Base-by-base conservation (phyloP, 1,140 invertebrate genomes). In the Camponotus floridanus region DNA sequence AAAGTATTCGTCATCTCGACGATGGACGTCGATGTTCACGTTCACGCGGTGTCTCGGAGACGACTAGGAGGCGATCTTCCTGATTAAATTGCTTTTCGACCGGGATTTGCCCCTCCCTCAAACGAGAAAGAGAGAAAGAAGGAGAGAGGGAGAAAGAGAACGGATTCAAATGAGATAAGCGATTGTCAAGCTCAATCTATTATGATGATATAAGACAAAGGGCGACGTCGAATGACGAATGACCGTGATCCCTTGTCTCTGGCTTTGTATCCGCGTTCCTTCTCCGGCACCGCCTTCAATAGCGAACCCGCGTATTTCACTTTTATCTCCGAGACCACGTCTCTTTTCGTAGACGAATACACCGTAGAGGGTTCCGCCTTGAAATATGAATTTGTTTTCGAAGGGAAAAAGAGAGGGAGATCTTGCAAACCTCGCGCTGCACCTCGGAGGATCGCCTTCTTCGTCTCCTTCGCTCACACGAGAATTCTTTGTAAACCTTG, bases 331-430 rank as follows among this genome's bases (percentile, higher is more conserved):
- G 65, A 59, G 65, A 74, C 67, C 87, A 86, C 70, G 87, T 88
- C 86, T 91, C 86, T 90, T 70, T 81, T 51, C 62, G 73, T 64
- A 71, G 86, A 87, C 83, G 73, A 88, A 67, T 76, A 73, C 79
- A 86, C 80, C 91, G 76, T 64, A 51, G 78, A 64, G 79, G 78
- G 83, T 90, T 87, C 76, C 59, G 73, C 71, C 85, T 90, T 93
- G 92, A 92, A 93, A 93, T 93, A 92, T 93, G 91, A 92, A 93
- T 92, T 93, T 93, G 91, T 92, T 93, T 92, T 91, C 78, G 74
- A 81, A 89, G 76, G 89, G 67, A 57, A 31, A 67, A 45, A 8
- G 42, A 21, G 61, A 31, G 68, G 13, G 26, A 15, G n/a, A 26
- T 33, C 73, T 65, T 74, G 33, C 45, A n/a, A 73, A 68, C 84